Conservation (phyloP, 2,888 invertebrate species). For the Cepaea hortensis region DNA sequence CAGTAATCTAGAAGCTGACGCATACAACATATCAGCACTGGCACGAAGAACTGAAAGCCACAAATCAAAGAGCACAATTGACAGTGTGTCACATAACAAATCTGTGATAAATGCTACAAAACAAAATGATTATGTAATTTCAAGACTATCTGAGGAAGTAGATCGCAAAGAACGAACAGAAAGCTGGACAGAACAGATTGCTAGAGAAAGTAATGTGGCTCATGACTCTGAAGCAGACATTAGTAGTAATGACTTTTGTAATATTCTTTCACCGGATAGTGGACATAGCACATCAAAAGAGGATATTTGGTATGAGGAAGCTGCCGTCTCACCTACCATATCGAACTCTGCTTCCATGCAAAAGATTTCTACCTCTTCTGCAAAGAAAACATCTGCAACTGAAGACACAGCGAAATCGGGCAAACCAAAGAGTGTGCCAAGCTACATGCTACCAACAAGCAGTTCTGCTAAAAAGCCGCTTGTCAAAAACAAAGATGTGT, state of each 20-base stretch:
- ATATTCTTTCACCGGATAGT: conserved; percentile 64
- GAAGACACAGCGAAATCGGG: conserved; percentile 50
- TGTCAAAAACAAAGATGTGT: conserved; percentile 46
- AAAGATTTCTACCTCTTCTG: conserved; percentile 32
- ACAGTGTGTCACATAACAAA: conserved; percentile 27
- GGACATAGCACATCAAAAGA: conserved; percentile 66
- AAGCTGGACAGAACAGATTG: conserved; percentile 67
- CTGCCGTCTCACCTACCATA: conserved; percentile 37
- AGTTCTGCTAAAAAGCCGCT: conserved; percentile 53
- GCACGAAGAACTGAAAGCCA: conserved; percentile 54
- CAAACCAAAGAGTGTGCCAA: conserved; percentile 61
- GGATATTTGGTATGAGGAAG: conserved; percentile 60
- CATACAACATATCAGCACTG: conserved; percentile 55
- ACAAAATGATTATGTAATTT: conserved; percentile 27
- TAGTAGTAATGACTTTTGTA: conserved; percentile 52
- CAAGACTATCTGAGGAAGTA: conserved; percentile 59
- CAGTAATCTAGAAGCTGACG: conserved; percentile 72
- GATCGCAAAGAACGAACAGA: conserved; percentile 66
- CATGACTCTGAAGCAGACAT: conserved; percentile 50
- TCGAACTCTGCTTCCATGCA: conserved; percentile 42
- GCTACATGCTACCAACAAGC: conserved; percentile 68
- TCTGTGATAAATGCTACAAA: conserved; percentile 26
- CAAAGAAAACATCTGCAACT: conserved; percentile 42
- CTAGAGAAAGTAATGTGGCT: conserved; percentile 54
- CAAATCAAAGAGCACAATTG: conserved; percentile 10